Evolutionary conservation across 2,113 vertebrate genomes (phyloP).

Genomic region (Catharus minimus): DNA sequence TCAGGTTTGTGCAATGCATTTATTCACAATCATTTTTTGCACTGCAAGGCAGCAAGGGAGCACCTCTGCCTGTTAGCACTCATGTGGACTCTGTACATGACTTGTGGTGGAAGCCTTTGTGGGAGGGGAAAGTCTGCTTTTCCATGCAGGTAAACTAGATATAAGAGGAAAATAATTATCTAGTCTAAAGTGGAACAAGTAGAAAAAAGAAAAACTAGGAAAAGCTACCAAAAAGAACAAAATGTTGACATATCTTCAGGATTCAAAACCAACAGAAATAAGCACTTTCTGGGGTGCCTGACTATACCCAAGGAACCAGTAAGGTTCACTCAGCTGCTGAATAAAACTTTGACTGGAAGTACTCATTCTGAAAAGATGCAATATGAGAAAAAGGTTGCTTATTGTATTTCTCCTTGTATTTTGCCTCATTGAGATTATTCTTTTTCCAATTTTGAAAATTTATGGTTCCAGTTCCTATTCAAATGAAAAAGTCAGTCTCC

Average conservation of each 20-base stretch:
- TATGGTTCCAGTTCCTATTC: not conserved
- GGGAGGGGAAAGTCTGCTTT: not conserved
- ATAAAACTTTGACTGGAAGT: not conserved
- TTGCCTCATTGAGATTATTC: not conserved
- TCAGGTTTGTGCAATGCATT: not conserved
- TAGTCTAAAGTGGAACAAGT: not conserved
- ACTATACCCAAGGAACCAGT: not conserved
- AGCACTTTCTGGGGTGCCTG: not conserved
- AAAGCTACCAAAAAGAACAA: not conserved
- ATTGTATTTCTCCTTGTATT: not conserved
- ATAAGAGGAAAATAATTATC: not conserved
- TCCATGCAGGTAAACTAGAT: not conserved
- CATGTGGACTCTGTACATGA: not conserved
- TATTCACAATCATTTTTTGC: not conserved
- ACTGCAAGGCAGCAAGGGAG: not conserved
- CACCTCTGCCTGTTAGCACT: not conserved
- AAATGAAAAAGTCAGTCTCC: not conserved
- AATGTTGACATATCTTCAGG: not conserved
- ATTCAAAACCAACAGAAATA: not conserved
- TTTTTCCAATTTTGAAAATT: not conserved
- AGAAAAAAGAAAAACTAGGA: not conserved
- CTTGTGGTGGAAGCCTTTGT: not conserved
- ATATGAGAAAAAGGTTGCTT: not conserved
- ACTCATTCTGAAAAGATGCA: not conserved
- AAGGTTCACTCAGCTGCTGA: not conserved